Conservation (phyloP, 2,888 invertebrate species). For the Trissonchulus sp. region DNA sequence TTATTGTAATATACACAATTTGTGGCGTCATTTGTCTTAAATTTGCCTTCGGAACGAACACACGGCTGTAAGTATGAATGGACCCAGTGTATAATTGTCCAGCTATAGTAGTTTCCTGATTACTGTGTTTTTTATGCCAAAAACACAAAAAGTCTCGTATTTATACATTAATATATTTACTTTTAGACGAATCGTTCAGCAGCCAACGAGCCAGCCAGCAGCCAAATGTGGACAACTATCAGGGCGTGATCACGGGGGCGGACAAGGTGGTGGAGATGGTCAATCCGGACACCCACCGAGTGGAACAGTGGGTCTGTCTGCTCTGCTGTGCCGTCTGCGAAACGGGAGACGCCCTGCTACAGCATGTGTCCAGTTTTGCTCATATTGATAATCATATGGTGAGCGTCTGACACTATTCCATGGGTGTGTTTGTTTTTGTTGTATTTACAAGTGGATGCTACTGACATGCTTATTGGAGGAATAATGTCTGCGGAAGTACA, state of each 20-base stretch:
- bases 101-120: too few species aligned
- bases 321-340: constrained; percentile 5
- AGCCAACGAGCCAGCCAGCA: not conserved
- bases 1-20: too few species aligned
- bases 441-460: too few species aligned
- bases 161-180: not conserved
- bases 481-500: too few species aligned
- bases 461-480: too few species aligned
- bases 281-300: not conserved
- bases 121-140: not conserved
- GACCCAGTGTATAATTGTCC: too few species aligned
- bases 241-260: constrained; percentile 21
- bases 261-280: constrained; percentile 26
- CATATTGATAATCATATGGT: constrained; percentile 32
- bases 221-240: constrained; percentile 2
- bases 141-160: too few species aligned
- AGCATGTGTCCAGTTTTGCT: constrained; percentile 25
- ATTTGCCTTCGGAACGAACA: too few species aligned
- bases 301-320: constrained; percentile 25
- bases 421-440: too few species aligned
- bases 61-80: too few species aligned
- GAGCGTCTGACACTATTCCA: not conserved
- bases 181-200: not conserved
- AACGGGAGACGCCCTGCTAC: constrained; percentile 5
- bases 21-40: too few species aligned